phyloP scores from a whole-genome alignment of 2,113 vertebrate genomes.

The Uria lomvia region DNA sequence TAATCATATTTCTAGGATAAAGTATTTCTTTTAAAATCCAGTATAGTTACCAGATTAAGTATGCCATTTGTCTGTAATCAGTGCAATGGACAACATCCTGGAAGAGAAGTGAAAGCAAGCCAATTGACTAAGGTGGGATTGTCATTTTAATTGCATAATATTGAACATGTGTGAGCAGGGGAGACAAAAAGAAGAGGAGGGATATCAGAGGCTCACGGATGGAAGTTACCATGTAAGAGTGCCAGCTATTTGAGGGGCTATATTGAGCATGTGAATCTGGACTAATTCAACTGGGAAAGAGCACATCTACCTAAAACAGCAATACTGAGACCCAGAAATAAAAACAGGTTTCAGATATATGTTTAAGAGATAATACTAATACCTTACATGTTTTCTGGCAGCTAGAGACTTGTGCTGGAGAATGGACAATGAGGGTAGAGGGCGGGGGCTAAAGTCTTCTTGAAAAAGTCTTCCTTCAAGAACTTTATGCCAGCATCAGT shows the following conservation, averaged over 20 bases:
- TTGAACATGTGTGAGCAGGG: background rate
- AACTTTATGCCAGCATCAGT: fast-evolving
- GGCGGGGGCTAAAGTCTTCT: background rate
- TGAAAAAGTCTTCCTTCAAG: background rate
- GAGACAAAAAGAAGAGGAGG: background rate
- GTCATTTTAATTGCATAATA: background rate
- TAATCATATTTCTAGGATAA: background rate
- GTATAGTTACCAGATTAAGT: background rate
- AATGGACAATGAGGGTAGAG: background rate
- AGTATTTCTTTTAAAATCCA: background rate
- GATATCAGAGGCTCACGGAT: background rate
- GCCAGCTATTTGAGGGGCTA: background rate
- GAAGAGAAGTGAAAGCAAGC: background rate
- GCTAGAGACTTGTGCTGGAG: background rate
- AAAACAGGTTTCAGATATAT: background rate
- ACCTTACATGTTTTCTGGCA: background rate
- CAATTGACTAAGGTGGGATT: background rate
- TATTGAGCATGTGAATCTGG: background rate
- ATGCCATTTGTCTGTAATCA: background rate
- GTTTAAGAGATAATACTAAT: background rate
- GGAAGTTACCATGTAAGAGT: fast-evolving
- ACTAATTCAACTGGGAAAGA: background rate
- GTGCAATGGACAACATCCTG: background rate
- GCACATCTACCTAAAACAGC: background rate
- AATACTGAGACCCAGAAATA: background rate